A percentile compares a stretch with the other conserved stretches of the same genome.
Conservation (phyloP, 1,140 invertebrate genomes). For the Aphaenogaster rudis region DNA sequence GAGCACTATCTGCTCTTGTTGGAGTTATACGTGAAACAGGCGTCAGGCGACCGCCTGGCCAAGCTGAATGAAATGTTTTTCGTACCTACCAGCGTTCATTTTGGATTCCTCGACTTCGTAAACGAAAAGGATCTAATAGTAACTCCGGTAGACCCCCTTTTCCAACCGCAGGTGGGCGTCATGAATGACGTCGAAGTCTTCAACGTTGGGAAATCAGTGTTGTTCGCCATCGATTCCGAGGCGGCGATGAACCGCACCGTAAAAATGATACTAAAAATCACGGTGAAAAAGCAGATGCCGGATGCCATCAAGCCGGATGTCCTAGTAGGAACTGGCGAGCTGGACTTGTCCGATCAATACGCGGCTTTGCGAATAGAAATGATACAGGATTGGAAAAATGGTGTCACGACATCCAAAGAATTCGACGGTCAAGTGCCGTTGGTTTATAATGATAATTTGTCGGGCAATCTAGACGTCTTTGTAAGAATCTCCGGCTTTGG, state of each 20-base stretch:
- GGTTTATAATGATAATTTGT: constrained; percentile 50
- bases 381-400: constrained; percentile 74
- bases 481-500: constrained; percentile 80
- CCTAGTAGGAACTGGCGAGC: constrained; percentile 73
- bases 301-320: constrained; percentile 77
- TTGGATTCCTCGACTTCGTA: constrained; percentile 79
- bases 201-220: constrained; percentile 79
- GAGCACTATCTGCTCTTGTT: constrained; percentile 83
- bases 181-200: constrained; percentile 79
- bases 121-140: constrained; percentile 77
- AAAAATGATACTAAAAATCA: constrained; percentile 77
- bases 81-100: constrained; percentile 81
- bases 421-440: constrained; percentile 80
- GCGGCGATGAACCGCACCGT: constrained; percentile 57
- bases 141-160: constrained; percentile 79
- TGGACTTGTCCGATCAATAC: constrained; percentile 82
- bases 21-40: constrained; percentile 82
- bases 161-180: constrained; percentile 73
- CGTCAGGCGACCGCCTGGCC: constrained; percentile 76
- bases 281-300: constrained; percentile 79
- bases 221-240: constrained; percentile 78
- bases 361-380: constrained; percentile 79
- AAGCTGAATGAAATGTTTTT: constrained; percentile 83
- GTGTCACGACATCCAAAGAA: constrained; percentile 72
- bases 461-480: constrained; percentile 74